A percentile compares a stretch with the other conserved stretches of the same genome.
Conservation (phyloP, 2,888 invertebrate genomes). For the Leuctra nigra region DNA sequence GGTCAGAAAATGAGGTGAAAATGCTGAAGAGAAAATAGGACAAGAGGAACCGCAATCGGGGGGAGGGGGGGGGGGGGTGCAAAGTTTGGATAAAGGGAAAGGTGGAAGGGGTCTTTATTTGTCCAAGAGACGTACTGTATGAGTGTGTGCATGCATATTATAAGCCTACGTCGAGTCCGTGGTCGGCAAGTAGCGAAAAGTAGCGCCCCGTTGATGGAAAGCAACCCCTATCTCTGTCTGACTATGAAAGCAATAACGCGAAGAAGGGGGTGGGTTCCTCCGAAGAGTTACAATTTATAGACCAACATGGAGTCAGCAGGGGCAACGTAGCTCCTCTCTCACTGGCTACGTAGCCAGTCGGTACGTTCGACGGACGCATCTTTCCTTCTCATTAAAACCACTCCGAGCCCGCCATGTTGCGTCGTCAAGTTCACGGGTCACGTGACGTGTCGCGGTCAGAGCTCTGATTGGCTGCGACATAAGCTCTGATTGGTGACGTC, state of each 20-base stretch:
- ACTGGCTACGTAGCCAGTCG: no score
- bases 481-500: no score
- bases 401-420: no score
- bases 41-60: conserved; percentile 12
- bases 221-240: conserved; percentile 21
- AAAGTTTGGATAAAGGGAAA: not conserved
- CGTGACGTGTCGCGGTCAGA: no score
- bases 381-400: no score
- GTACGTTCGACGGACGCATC: no score
- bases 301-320: conserved; percentile 39
- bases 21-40: conserved; percentile 17
- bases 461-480: no score
- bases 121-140: conserved; percentile 15
- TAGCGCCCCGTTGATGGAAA: conserved; percentile 21
- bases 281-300: conserved; percentile 39
- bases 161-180: conserved; percentile 6
- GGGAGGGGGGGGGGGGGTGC: not conserved
- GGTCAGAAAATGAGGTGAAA: conserved; percentile 18
- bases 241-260: conserved; percentile 37
- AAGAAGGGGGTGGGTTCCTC: conserved; percentile 34
- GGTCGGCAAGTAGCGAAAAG: not conserved
- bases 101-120: not conserved
- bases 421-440: no score
- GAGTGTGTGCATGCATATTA: conserved; percentile 24
- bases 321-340: conserved; percentile 17